Evolutionary conservation across 2,888 invertebrate genomes (phyloP).

Genomic region (Augiades crinisus): DNA sequence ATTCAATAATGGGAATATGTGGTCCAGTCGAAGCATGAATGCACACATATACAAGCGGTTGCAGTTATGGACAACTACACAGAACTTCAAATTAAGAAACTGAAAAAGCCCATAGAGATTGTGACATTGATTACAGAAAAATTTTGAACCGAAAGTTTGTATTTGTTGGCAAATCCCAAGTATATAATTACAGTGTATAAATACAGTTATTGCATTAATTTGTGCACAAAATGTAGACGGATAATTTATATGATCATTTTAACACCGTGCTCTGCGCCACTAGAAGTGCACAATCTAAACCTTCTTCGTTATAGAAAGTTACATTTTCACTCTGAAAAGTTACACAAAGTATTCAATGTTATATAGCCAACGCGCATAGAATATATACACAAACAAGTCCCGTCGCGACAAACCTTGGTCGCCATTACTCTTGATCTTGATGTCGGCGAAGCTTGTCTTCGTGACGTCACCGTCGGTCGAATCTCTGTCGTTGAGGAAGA

Average conservation of each 20-base stretch:
- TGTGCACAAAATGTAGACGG: neutral
- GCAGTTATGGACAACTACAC: slow-evolving; percentile 7
- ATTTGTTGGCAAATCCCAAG: too few species aligned
- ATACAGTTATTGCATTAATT: too few species aligned
- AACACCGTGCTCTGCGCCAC: neutral
- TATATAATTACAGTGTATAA: too few species aligned
- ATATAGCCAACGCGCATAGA: neutral
- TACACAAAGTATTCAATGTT: neutral
- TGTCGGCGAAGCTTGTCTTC: slow-evolving; percentile 87
- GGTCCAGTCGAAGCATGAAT: slow-evolving; percentile 44
- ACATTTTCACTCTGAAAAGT: neutral
- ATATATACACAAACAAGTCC: neutral
- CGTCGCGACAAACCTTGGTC: slow-evolving; percentile 62
- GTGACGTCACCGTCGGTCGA: slow-evolving; percentile 80
- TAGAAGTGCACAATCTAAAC: neutral
- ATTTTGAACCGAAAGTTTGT: neutral
- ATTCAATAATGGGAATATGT: slow-evolving; percentile 63
- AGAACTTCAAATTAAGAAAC: neutral
- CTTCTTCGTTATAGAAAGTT: neutral
- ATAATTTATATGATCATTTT: too few species aligned
- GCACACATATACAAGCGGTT: slow-evolving; percentile 18
- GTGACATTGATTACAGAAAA: neutral
- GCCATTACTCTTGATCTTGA: slow-evolving; percentile 79
- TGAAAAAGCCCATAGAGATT: slow-evolving; percentile 8
- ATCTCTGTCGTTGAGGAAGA: slow-evolving; percentile 76